Conservation (phyloP, 2,797 vertebrate genomes). For the Kryptopterus vitreolus region DNA sequence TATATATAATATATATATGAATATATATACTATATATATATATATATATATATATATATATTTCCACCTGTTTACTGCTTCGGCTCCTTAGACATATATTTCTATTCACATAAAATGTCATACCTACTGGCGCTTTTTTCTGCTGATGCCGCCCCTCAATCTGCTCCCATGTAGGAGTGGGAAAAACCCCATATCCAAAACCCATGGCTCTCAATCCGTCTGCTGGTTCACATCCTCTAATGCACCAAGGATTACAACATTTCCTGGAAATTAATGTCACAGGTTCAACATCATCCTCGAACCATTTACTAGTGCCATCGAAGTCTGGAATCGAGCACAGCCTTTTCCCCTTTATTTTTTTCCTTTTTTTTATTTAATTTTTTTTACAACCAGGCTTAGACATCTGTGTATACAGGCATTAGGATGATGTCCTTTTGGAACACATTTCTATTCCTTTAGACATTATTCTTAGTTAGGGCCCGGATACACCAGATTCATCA, state of each 20-base stretch:
- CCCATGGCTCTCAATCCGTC: constrained; percentile 5
- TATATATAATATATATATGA: no score
- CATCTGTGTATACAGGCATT: constrained; percentile 2
- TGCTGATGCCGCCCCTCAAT: not conserved
- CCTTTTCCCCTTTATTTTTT: no score
- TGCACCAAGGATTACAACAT: not conserved
- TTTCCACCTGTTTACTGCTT: not conserved
- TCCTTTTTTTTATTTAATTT: not conserved
- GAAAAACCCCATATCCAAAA: constrained; percentile 33
- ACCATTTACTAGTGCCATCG: not conserved
- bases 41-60: no score
- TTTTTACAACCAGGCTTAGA: not conserved
- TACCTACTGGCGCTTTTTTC: not conserved
- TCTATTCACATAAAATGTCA: not conserved
- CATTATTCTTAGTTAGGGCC: not conserved
- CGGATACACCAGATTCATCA: not conserved
- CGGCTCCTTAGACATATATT: constrained; percentile 16
- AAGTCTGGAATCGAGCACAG: not conserved
- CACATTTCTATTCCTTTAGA: not conserved
- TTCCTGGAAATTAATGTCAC: not conserved
- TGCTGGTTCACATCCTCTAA: constrained; percentile 10
- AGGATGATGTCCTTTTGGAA: not conserved
- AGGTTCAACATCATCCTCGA: not conserved
- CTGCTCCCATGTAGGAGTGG: constrained; percentile 1
- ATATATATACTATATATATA: no score